Base-by-base conservation (phyloP, 2,888 invertebrate genomes). In the Dermolepida albohirtum region DNA sequence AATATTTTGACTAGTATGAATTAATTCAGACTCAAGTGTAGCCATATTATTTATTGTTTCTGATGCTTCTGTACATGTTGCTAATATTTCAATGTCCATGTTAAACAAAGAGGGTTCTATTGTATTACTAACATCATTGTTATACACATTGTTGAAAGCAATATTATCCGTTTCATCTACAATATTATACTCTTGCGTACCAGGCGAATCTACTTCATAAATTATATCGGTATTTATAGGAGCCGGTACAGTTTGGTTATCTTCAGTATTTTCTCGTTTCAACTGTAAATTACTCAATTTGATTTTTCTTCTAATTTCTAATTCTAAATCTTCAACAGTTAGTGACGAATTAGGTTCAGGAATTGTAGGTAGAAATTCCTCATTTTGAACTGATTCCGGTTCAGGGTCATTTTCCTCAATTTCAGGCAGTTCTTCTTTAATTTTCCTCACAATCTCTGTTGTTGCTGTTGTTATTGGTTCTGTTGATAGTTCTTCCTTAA, bases 281-380 rank as follows among this genome's bases (percentile, higher is more conserved):
- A 66, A 41, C 16, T 51, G 57, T 50, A 66, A 41, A 49, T 69
- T 69, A 27, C 69, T 69, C 43, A 65, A 41, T 54, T 66, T 59
- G 5, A 69, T 69, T 44, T 54, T 59, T 12, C 65, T 59, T 47
- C 69, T 57, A 40, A 69, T 69, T 54, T 69, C 66, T 16, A 57
- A 59, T 62, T 69, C 69, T 29, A 69, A 43, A 54, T 62, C 65
- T 27, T 44, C 49, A 1, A 49, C 43, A 11, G 41, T 52, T 29
- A 52, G 51, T 22, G 29, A 51, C 1, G 64, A 39, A 41, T 27
- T 52, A 0, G 10, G 14, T 10, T 52, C 54, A 2, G 43, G 34
- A 16, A 34, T 14, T 34, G 29, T 16, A 10, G 51, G 52, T 29
- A 43, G 39, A 29, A 64, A 64, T 5, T 14, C 43, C 12, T 52